Evolutionary conservation across 2,113 vertebrate species (phyloP).

Genomic region (Naja naja): DNA sequence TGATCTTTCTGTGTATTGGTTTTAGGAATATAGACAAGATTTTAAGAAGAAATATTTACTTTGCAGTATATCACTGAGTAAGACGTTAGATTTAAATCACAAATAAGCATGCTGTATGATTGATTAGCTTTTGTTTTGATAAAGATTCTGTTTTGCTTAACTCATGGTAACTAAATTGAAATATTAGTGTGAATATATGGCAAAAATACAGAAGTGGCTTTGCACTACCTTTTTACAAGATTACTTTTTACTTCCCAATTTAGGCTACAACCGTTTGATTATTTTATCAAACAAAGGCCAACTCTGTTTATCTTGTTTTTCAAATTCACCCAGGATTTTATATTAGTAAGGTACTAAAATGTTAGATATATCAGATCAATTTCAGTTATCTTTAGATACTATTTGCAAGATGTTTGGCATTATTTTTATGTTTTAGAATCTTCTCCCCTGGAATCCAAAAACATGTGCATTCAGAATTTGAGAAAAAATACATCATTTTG

Average conservation of each 20-base stretch:
- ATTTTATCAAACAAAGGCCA: background rate
- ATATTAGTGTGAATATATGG: background rate
- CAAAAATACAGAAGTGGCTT: background rate
- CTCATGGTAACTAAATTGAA: background rate
- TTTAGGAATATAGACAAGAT: background rate
- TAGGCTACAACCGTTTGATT: background rate
- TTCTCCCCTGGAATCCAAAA: conserved; percentile 53
- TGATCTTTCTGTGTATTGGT: background rate
- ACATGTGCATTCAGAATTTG: conserved; percentile 44
- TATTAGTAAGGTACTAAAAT: background rate
- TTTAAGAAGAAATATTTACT: background rate
- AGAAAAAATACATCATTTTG: conserved; percentile 28
- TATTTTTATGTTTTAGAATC: conserved; percentile 50
- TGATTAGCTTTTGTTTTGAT: background rate
- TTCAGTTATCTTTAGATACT: background rate
- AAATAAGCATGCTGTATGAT: background rate
- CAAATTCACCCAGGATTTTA: background rate
- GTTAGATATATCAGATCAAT: background rate
- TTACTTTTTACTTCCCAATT: background rate
- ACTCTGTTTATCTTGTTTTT: too few species aligned
- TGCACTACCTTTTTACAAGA: background rate
- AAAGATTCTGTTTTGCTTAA: background rate
- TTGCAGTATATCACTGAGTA: background rate
- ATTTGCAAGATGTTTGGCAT: background rate
- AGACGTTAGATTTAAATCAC: background rate